A percentile compares a stretch with the other conserved stretches of the same genome.
phyloP scores from a whole-genome alignment of 2,113 vertebrate species.

The Rattus rattus region DNA sequence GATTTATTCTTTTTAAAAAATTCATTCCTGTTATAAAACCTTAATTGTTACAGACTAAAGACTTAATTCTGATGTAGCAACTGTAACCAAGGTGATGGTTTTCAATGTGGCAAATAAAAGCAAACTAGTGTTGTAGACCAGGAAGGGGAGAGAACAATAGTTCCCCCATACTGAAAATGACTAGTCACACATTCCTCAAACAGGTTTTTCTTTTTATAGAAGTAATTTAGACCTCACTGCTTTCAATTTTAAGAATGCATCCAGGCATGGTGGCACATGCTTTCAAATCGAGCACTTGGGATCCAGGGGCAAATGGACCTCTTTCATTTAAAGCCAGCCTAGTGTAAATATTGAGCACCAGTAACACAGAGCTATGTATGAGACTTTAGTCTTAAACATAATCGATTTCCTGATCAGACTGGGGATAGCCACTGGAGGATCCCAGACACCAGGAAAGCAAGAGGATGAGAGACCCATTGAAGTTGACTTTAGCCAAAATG shows the following conservation, averaged over 20 bases:
- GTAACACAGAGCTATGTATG: not conserved
- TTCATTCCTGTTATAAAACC: not conserved
- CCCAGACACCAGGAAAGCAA: too few species aligned
- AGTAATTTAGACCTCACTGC: constrained; percentile 37
- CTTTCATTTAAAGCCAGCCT: not conserved
- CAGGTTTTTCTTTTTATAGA: constrained; percentile 51
- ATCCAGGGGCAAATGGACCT: not conserved
- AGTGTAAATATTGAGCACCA: not conserved
- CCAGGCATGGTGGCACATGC: not conserved
- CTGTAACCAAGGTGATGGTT: constrained; percentile 16
- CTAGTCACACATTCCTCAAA: constrained; percentile 15
- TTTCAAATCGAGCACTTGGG: not conserved
- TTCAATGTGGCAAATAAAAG: constrained; percentile 48
- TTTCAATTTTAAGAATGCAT: not conserved
- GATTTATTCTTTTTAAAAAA: not conserved
- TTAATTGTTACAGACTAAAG: constrained; percentile 33
- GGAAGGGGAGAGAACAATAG: not conserved
- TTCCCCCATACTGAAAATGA: not conserved
- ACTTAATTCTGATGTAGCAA: not conserved
- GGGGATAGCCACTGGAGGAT: too few species aligned
- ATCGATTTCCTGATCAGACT: not conserved
- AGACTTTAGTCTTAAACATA: constrained; percentile 23
- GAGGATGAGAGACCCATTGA: too few species aligned
- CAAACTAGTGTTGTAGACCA: not conserved
- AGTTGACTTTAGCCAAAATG: too few species aligned